Base-by-base conservation (phyloP, 2,888 invertebrate species). In the Ceramica pisi region DNA sequence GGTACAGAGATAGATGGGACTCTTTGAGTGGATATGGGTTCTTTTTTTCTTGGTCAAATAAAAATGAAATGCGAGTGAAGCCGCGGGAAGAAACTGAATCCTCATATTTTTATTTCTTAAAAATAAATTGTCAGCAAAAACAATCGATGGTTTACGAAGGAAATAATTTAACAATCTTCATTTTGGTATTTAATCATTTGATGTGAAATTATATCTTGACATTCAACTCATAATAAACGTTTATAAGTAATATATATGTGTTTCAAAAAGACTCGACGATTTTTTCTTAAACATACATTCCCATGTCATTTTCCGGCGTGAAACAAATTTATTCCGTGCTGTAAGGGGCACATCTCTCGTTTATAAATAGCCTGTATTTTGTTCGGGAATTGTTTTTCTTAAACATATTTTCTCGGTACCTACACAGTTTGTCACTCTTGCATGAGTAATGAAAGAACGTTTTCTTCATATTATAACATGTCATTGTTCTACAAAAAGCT, bases 301-400 rank as follows among this genome's bases (percentile, higher is more conserved):
- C 1, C 35, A 23, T 46, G 44, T 55, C 7, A 60, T 66, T 66
- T 78, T 60, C 44, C 44, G 44, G 51, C 56, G 62, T 35, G 38
- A 31, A 75, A 75, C 65, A 75, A 81, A 78, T 73, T 71, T 73
- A 60, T 84, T 71, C 62, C 50, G 51, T 82, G 57, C 74, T 69
- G 67, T 48, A 53, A 65, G 63, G 50, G 35, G 55, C 66, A 63
- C 68, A 67, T 78, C 66, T 57, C 44, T 16, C 57, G 64, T 80
- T 78, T 77, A 80, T 71, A 71, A 82, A 85, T 71, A 77, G 65
- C 67, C 56, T 12, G 60, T 69, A 82, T 75, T 75, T 65, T 70
- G 62, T 75, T 77, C 46, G 46, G 63, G 71, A 83, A 72, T 73
- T 79, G 74, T 80, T 85, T 76, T 80, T 78, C 74, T 67, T 67